Conservation (phyloP, 2,113 vertebrate genomes). For the Bambusicola thoracicus region DNA sequence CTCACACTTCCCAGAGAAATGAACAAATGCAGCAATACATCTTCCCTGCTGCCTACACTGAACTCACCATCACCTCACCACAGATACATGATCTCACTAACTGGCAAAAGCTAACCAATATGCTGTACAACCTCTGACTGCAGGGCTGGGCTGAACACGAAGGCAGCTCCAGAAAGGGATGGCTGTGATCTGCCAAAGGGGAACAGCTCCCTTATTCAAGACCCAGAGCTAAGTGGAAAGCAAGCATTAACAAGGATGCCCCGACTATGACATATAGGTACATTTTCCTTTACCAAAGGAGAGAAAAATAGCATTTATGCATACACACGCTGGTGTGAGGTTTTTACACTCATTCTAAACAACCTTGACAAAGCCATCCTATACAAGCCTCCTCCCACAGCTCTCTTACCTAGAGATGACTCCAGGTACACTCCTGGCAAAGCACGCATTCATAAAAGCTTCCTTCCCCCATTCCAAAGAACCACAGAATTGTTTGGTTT, state of each 20-base stretch:
- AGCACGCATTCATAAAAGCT: neutral
- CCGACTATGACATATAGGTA: rapidly evolving
- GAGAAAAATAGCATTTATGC: no score
- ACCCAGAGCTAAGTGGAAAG: neutral
- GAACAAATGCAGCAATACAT: neutral
- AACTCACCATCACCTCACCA: neutral
- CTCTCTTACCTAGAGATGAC: neutral
- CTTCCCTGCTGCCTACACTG: neutral
- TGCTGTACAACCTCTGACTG: neutral
- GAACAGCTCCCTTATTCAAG: neutral
- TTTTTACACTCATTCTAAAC: neutral
- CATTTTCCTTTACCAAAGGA: neutral
- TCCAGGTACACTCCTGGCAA: neutral
- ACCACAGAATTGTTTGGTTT: no score
- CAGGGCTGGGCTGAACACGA: neutral
- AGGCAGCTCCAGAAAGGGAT: neutral
- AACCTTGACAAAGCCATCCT: neutral
- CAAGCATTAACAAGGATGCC: rapidly evolving
- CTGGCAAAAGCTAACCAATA: neutral
- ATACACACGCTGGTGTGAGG: neutral
- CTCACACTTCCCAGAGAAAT: neutral
- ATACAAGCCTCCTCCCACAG: neutral
- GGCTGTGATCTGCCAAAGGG: neutral
- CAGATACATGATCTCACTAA: neutral
- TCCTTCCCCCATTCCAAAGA: no score